Evolutionary conservation across 2,888 invertebrate genomes (phyloP), one percentile per base, ranked within the genome.

Genomic region (Neoascia interrupta): DNA sequence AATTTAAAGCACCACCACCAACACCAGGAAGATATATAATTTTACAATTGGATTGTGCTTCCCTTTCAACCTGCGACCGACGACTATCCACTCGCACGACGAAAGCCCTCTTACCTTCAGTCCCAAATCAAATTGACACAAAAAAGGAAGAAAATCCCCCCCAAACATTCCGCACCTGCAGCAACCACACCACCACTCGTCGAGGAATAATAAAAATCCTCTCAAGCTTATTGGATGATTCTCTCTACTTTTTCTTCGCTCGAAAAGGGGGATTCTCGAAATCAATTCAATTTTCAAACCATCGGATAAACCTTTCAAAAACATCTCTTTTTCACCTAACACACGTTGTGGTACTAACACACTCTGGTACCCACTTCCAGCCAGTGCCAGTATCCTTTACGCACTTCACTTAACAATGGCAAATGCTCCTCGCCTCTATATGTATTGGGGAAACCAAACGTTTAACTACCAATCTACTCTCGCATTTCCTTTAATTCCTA

Each of bases 401-500:
- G 69, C 74, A 75, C 41, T 69, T 69, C 41, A 61, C 6, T 37
- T 69, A 69, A 61, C 41, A 63, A 36, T 51, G 56, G 58, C 58
- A 61, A 58, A 49, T 13, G 15, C 36, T 51, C 26, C 19, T 26
- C 31, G 13, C 28, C 26, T 51, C 13, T 18, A n/a, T 45, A 64
- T 58, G 64, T 41, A n/a, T n/a, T n/a, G n/a, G n/a, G n/a, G 34
- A 58, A 70, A 45, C 56, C 53, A 26, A 76, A 76, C 70, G 56
- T 63, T 64, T 70, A 63, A 76, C 56, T 76, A 64, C 70, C 75
- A 70, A 76, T 64, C 54, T 69, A 63, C 63, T 39, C 34, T 63
- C 45, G 51, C 26, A 70, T 53, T 70, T 70, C 37, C 56, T 47
- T 64, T 72, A 72, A 72, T 76, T 72, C 72, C 53, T 47, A 58